Evolutionary conservation across 2,888 invertebrate species (phyloP).

Genomic region (Apeira syringaria): DNA sequence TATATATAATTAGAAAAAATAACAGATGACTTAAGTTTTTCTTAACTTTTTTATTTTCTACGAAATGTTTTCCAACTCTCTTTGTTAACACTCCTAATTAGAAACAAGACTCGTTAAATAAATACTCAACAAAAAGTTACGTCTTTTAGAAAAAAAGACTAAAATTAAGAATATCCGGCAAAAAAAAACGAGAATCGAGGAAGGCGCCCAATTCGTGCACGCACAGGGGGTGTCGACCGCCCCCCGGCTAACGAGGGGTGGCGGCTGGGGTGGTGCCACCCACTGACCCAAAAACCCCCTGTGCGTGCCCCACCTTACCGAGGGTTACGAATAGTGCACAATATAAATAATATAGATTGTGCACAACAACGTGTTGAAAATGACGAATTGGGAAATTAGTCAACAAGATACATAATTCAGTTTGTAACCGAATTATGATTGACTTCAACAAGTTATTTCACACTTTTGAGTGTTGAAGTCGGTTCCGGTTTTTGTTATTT

Average conservation of each 20-base stretch:
- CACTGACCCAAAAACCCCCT: slow-evolving; percentile 61
- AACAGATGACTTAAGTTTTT: no score
- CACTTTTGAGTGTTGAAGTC: no score
- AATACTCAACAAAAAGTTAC: slow-evolving; percentile 6
- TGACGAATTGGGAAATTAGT: slow-evolving; percentile 19
- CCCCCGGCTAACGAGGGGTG: slow-evolving; percentile 42
- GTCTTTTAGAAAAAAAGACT: slow-evolving; percentile 24
- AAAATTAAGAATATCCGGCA: slow-evolving; percentile 31
- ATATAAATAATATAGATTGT: slow-evolving; percentile 35
- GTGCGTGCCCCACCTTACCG: slow-evolving; percentile 43
- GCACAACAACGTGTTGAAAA: slow-evolving; percentile 2
- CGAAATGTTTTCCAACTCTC: neutral
- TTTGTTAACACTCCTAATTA: slow-evolving; percentile 3
- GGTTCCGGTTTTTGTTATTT: no score
- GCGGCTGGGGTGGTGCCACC: slow-evolving; percentile 39
- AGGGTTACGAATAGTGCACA: slow-evolving; percentile 34
- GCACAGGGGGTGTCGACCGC: slow-evolving; percentile 39
- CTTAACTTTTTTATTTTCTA: neutral
- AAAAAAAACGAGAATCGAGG: slow-evolving; percentile 30
- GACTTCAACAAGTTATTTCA: no score
- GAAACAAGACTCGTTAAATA: slow-evolving; percentile 6
- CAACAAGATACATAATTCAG: no score
- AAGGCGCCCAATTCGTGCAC: slow-evolving; percentile 44
- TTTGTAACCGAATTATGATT: no score
- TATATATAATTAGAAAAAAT: no score